phyloP scores from a whole-genome alignment of 2,113 vertebrate species.

The Argyrosomus japonicus region DNA sequence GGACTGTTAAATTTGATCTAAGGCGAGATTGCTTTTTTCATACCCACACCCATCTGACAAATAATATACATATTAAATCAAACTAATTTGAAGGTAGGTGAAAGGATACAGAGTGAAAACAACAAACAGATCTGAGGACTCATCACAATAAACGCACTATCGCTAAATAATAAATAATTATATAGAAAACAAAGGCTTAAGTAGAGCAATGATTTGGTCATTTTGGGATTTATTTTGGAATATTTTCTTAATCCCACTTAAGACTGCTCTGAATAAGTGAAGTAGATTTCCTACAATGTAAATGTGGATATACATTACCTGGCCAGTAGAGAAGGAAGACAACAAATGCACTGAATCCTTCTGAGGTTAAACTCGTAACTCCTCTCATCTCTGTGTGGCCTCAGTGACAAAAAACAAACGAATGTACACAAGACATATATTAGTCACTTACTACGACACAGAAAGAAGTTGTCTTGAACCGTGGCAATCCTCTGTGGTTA shows the following conservation, averaged over 20 bases:
- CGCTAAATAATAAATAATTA: background rate
- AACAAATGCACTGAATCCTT: background rate
- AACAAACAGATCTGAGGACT: background rate
- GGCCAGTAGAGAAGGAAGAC: slow-evolving; percentile 12
- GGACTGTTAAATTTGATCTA: too few species aligned
- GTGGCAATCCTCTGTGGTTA: background rate
- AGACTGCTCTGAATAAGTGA: background rate
- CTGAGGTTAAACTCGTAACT: slow-evolving; percentile 4
- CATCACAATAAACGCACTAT: background rate
- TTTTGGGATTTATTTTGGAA: background rate
- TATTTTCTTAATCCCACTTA: background rate
- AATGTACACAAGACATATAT: background rate
- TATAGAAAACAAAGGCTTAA: background rate
- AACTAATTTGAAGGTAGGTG: too few species aligned
- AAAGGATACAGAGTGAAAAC: background rate
- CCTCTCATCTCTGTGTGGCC: background rate
- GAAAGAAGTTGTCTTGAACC: background rate
- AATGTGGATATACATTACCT: slow-evolving; percentile 3
- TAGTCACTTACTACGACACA: background rate
- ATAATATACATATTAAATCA: too few species aligned
- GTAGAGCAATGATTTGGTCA: too few species aligned
- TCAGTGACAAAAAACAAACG: background rate
- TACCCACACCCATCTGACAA: too few species aligned
- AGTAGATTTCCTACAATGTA: background rate
- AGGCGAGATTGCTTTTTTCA: too few species aligned